A percentile compares a stretch with the other conserved stretches of the same genome.
Evolutionary conservation across 2,888 invertebrate genomes (phyloP).

Genomic region (Drosophila borealis): DNA sequence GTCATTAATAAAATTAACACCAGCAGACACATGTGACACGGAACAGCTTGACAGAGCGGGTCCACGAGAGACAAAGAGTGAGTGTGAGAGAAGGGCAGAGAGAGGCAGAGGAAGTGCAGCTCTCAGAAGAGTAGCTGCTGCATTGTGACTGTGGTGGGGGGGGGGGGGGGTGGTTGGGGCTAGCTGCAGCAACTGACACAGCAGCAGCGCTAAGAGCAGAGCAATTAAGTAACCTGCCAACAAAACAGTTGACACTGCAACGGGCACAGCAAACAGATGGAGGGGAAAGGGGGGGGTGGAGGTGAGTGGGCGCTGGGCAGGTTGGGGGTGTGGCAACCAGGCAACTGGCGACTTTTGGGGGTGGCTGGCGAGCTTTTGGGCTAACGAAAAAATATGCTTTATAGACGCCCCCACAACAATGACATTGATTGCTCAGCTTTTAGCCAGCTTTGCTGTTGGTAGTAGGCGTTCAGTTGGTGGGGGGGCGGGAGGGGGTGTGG

Average conservation of each 20-base stretch:
- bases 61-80: not conserved
- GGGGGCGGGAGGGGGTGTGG: rapidly evolving
- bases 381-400: slow-evolving; percentile 49
- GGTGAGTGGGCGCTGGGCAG: no score
- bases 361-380: slow-evolving; percentile 14
- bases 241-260: slow-evolving; percentile 76
- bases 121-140: no score
- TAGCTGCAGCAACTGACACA: not conserved
- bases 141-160: no score
- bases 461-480: no score
- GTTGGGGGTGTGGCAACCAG: slow-evolving; percentile 15
- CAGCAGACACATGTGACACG: slow-evolving; percentile 66
- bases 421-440: slow-evolving; percentile 74
- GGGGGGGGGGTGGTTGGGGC: not conserved
- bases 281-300: not conserved
- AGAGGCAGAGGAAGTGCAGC: not conserved
- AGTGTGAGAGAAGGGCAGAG: slow-evolving; percentile 4
- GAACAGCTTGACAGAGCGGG: slow-evolving; percentile 16
- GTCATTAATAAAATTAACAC: slow-evolving; percentile 85
- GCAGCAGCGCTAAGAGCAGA: slow-evolving; percentile 58
- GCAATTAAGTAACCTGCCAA: slow-evolving; percentile 85
- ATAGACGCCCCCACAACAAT: slow-evolving; percentile 52
- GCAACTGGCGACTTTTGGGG: slow-evolving; percentile 22
- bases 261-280: not conserved
- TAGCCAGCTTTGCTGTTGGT: slow-evolving; percentile 38